Conservation (phyloP, 1,140 invertebrate species). For the Drosophila ambigua region DNA sequence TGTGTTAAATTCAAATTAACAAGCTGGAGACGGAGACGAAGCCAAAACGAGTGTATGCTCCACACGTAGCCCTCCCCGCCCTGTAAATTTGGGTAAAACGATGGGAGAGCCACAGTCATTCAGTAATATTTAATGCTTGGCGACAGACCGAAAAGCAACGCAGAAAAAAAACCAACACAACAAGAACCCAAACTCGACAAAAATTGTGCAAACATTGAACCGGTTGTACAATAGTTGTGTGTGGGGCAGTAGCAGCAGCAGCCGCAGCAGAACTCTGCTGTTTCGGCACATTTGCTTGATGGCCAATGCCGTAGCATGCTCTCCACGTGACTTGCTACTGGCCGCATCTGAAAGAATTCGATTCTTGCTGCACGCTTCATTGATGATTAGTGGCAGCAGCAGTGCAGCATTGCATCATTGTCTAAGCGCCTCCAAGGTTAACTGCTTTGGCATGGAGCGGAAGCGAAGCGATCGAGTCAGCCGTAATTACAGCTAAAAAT, state of each 20-base stretch:
- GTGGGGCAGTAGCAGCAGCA: no score
- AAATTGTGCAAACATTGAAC: slow-evolving; percentile 79
- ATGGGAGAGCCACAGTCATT: slow-evolving; percentile 52
- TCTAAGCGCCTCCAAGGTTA: slow-evolving; percentile 55
- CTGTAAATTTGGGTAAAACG: slow-evolving; percentile 29
- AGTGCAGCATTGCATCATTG: slow-evolving; percentile 44
- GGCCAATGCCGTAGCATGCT: neutral
- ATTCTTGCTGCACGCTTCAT: slow-evolving; percentile 72
- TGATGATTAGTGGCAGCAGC: slow-evolving; percentile 60
- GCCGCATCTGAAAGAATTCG: slow-evolving; percentile 5
- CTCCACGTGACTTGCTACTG: slow-evolving; percentile 52
- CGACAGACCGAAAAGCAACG: slow-evolving; percentile 56
- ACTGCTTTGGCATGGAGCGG: slow-evolving; percentile 55
- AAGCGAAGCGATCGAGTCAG: slow-evolving; percentile 46
- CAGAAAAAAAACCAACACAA: slow-evolving; percentile 19
- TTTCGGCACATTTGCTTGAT: slow-evolving; percentile 5
- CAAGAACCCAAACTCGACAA: slow-evolving; percentile 18
- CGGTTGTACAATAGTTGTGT: slow-evolving; percentile 53
- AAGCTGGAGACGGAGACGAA: slow-evolving; percentile 16
- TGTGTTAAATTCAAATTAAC: slow-evolving; percentile 80
- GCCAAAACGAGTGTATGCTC: slow-evolving; percentile 47
- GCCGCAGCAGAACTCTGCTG: no score
- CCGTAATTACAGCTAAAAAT: slow-evolving; percentile 56
- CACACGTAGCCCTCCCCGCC: slow-evolving; percentile 54
- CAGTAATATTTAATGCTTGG: slow-evolving; percentile 72